Base-by-base conservation (phyloP, 2,113 vertebrate genomes). In the Australoheros scitulus region DNA sequence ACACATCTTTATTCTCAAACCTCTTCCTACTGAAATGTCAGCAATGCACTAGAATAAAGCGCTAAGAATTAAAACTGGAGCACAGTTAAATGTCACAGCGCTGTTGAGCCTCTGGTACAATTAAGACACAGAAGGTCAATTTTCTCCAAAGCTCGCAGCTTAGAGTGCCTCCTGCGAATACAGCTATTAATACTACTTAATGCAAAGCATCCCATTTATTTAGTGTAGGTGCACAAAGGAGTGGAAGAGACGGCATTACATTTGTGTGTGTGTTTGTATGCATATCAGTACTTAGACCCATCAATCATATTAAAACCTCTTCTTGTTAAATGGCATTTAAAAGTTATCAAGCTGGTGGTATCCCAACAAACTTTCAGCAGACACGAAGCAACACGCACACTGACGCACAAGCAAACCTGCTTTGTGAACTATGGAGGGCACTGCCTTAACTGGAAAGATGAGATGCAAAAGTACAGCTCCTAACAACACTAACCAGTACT, bases 51-150 rank as follows among this genome's bases (percentile, higher is more conserved):
- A 82, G 91, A 93, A 93, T 92, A 91, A 93, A 94, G 84, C 83
- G 65, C 78, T 80, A 50, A 79, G 88, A 91, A 92, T 93, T 94
- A 93, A 89, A 86, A 89, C 72, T 76, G 84, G 85, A 87, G 86
- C 88, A 77, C 81, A 89, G 89, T 81, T 90, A 92, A 94, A 94
- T 94, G 93, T 92, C 93, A 94, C 87, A 41, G 77, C 61, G 65
- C 86, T 76, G 88, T 88, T 91, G 86, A 91, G 83, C 80, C 89
- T 90, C 90, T 90, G 81, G 80, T 88, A 93, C 91, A 93, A 94
- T 94, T 93, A 94, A 93, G 89, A 94, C 88, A 88, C 91, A 82
- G 89, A 93, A 94, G 91, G 93, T 93, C 92, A 93, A 91, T 91
- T 92, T 83, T 58, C 84, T 88, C 91, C 61, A 83, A 84, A 87